Conservation (phyloP, 2,113 vertebrate genomes). For the Zosterops lateralis region DNA sequence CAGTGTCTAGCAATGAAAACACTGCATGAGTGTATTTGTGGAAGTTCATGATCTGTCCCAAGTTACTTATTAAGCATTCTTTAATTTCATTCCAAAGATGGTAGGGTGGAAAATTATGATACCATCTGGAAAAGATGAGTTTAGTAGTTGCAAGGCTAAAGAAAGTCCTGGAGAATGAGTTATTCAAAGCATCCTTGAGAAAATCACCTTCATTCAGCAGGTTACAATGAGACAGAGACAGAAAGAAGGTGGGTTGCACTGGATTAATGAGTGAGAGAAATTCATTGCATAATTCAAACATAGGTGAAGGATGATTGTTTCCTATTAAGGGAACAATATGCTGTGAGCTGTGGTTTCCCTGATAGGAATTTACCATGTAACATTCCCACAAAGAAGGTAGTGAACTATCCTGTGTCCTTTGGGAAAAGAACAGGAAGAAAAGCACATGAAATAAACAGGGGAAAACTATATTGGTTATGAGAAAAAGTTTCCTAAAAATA, state of each 20-base stretch:
- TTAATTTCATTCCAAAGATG: not conserved
- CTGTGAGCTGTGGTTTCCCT: not conserved
- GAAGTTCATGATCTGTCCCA: not conserved
- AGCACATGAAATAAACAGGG: not conserved
- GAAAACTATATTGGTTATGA: not conserved
- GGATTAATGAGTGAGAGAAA: not conserved
- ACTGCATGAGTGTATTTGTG: not conserved
- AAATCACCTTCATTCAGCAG: not conserved
- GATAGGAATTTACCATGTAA: not conserved
- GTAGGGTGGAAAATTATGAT: not conserved
- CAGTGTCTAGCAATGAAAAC: not conserved
- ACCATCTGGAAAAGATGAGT: not conserved
- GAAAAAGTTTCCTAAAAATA: not conserved
- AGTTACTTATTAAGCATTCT: not conserved
- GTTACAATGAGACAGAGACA: not conserved
- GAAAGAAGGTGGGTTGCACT: not conserved
- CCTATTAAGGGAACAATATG: not conserved
- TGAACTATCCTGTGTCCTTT: not conserved
- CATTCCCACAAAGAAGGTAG: not conserved
- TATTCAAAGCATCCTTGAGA: not conserved
- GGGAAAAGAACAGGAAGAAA: not conserved
- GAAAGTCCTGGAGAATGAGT: not conserved
- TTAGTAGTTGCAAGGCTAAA: not conserved
- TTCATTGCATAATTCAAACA: not conserved
- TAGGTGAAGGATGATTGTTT: not conserved